phyloP scores from a whole-genome alignment of 2,113 vertebrate genomes.

The Lonchura striata region DNA sequence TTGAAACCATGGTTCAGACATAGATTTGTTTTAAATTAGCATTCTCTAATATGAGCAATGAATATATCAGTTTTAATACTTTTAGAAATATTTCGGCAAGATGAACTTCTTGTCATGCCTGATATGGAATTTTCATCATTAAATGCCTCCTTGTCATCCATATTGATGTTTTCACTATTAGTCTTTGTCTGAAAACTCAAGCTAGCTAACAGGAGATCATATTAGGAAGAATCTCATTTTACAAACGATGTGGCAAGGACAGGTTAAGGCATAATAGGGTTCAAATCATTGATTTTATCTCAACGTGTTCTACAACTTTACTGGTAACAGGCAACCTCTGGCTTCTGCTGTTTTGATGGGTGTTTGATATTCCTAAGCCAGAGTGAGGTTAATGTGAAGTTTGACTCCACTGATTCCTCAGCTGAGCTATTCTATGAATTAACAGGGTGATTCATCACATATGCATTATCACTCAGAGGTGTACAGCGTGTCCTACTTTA shows the following conservation, averaged over 20 bases:
- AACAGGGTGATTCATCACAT: constrained; percentile 23
- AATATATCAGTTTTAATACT: not conserved
- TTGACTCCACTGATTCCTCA: constrained; percentile 22
- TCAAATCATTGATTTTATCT: constrained; percentile 14
- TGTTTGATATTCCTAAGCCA: constrained; percentile 23
- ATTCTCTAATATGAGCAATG: not conserved
- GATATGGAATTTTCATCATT: not conserved
- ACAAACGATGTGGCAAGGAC: not conserved
- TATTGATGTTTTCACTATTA: not conserved
- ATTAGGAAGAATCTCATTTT: not conserved
- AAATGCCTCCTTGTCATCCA: not conserved
- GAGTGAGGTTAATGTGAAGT: constrained; percentile 45
- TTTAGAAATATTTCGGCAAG: not conserved
- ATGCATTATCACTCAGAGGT: not conserved
- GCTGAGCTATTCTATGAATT: constrained; percentile 4
- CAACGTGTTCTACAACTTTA: not conserved
- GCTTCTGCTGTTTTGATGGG: not conserved
- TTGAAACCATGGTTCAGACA: not conserved
- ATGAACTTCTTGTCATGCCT: not conserved
- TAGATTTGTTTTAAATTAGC: not conserved
- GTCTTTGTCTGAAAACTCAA: not conserved
- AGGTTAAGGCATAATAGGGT: not conserved
- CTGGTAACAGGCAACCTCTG: not conserved
- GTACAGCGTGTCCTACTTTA: not conserved
- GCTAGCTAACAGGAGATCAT: not conserved